Evolutionary conservation across 2,888 invertebrate genomes (phyloP).

Genomic region (Dendrolimus houi): DNA sequence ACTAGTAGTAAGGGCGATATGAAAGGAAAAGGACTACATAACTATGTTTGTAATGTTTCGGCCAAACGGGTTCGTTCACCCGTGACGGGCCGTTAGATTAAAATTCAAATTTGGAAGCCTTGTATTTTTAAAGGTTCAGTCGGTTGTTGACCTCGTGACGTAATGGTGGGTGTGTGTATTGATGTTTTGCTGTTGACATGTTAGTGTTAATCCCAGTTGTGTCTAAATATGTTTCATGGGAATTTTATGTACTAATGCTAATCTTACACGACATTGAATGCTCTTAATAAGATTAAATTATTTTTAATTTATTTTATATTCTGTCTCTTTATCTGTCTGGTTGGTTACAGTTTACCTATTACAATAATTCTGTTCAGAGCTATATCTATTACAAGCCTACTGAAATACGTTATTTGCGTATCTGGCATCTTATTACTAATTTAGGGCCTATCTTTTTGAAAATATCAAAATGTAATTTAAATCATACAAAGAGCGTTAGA

Average conservation of each 20-base stretch:
- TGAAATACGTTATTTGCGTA: no score
- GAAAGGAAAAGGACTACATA: slow-evolving; percentile 18
- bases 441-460: no score
- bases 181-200: not conserved
- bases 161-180: slow-evolving; percentile 26
- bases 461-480: no score
- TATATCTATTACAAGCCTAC: no score
- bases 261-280: not conserved
- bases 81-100: slow-evolving; percentile 59
- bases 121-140: slow-evolving; percentile 28
- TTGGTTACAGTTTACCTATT: no score
- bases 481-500: no score
- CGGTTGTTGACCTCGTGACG: slow-evolving; percentile 33
- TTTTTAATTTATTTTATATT: no score
- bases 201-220: not conserved
- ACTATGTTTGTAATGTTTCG: slow-evolving; percentile 38
- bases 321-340: no score
- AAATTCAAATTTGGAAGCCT: slow-evolving; percentile 63
- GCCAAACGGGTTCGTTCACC: slow-evolving; percentile 55
- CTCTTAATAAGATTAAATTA: no score
- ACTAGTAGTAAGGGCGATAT: slow-evolving; percentile 24
- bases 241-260: not conserved
- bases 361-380: no score
- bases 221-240: not conserved
- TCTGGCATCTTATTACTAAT: no score